Evolutionary conservation across 1,140 invertebrate genomes (phyloP).

Genomic region (Zaprionus inermis): DNA sequence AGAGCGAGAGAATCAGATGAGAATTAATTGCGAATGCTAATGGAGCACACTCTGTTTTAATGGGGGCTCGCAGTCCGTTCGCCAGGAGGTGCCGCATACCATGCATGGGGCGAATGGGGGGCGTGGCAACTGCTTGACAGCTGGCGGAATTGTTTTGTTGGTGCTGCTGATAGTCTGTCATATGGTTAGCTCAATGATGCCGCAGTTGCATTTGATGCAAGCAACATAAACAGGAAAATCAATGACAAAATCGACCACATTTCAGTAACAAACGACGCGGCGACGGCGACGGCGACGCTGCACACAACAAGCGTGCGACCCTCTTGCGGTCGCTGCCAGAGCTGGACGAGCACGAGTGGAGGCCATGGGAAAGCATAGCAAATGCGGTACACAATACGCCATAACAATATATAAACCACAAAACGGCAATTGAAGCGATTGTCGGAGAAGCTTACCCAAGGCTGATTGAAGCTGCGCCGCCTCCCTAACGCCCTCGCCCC

Average conservation of each 20-base stretch:
- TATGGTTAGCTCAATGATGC: conserved; percentile 22
- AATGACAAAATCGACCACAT: conserved; percentile 52
- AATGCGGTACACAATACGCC: conserved; percentile 24
- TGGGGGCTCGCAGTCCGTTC: conserved; percentile 30
- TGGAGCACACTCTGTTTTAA: conserved; percentile 48
- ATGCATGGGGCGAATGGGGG: background rate
- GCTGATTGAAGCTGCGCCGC: conserved; percentile 26
- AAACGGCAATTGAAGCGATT: conserved; percentile 36
- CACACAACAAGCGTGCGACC: conserved; percentile 22
- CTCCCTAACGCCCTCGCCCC: background rate
- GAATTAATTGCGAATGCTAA: conserved; percentile 76
- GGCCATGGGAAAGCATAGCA: conserved; percentile 48
- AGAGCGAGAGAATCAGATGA: conserved; percentile 31
- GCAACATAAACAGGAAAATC: conserved; percentile 48
- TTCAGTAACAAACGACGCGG: conserved; percentile 25
- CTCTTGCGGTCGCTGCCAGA: conserved; percentile 30
- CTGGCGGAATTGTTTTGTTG: conserved; percentile 50
- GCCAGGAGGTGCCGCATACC: conserved; percentile 27
- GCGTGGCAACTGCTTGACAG: conserved; percentile 34
- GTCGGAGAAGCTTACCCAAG: conserved; percentile 14
- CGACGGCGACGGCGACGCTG: background rate
- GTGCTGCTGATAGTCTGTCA: conserved; percentile 64
- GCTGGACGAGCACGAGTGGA: background rate
- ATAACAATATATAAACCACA: conserved; percentile 44
- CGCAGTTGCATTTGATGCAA: conserved; percentile 20